A percentile compares a stretch with the other conserved stretches of the same genome.
Evolutionary conservation across 2,888 invertebrate genomes (phyloP).

Genomic region (Leptothorax acervorum): DNA sequence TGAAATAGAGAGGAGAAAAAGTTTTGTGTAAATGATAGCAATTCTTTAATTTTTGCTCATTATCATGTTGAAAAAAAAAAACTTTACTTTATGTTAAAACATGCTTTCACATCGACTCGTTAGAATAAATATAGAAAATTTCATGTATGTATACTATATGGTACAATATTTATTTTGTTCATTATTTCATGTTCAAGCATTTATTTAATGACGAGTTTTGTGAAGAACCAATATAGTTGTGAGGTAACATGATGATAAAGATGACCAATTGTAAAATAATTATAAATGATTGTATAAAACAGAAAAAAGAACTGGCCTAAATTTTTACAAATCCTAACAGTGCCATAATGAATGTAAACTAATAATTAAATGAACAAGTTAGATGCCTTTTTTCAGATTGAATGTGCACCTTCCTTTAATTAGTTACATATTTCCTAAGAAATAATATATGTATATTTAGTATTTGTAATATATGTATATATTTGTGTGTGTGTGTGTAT

Average conservation of each 20-base stretch:
- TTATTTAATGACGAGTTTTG: constrained; percentile 56
- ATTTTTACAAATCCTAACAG: constrained; percentile 66
- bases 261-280: constrained; percentile 56
- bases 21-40: constrained; percentile 7
- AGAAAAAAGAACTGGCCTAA: constrained; percentile 61
- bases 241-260: constrained; percentile 54
- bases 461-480: not conserved
- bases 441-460: constrained; percentile 1
- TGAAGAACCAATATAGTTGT: constrained; percentile 50
- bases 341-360: constrained; percentile 74
- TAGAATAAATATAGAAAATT: constrained; percentile 69
- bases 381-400: constrained; percentile 41
- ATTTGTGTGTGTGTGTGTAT: too few species aligned
- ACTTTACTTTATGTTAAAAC: constrained; percentile 52
- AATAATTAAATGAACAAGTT: constrained; percentile 39
- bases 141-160: constrained; percentile 63
- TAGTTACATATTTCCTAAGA: constrained; percentile 21
- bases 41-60: not conserved
- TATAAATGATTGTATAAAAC: constrained; percentile 62
- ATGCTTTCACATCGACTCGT: constrained; percentile 47
- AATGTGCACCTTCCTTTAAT: constrained; percentile 1
- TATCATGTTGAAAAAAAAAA: not conserved
- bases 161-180: constrained; percentile 59
- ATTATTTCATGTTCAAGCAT: constrained; percentile 40
- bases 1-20: not conserved